Base-by-base conservation (phyloP, 2,113 vertebrate genomes). In the Erythrolamprus reginae region DNA sequence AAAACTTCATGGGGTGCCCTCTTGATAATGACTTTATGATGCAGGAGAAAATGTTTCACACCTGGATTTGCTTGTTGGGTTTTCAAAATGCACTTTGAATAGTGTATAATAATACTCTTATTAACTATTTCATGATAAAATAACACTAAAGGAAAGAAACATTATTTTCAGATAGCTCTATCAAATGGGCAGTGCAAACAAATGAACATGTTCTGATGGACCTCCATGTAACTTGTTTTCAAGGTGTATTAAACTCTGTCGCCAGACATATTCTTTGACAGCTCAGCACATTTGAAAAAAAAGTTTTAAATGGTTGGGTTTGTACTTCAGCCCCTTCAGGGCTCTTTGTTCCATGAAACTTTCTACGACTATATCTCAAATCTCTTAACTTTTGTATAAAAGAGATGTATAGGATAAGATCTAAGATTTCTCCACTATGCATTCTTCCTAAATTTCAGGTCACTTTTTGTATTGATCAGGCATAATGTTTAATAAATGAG, bases 381-480 rank as follows among this genome's bases (percentile, higher is more conserved):
- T 7, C 52, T 84, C 51, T n/a, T 86, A 70, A 65, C 70, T 47
- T 85, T 70, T 70, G 91, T 33, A 84, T 24, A 88, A 90, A 90
- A 85, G 77, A 10, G 38, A 89, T 85, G n/a, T 1, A 55, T 8
- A 89, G 26, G 33, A 24, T 90, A 17, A 6, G n/a, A 26, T 1
- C 88, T 3, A 48, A 88, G n/a, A 86, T 28, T 89, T 6, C 86
- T 21, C 15, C 10, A 77, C 84, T 50, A 26, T 33, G 13, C 38
- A 9, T 88, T 33, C 55, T 82, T 86, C 17, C 15, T 86, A 89
- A 92, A 87, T n/a, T 65, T 92, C 42, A 21, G 45, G 88, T 50
- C 84, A 0, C 87, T 94, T 87, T 90, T 65, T 92, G 87, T 12
- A 84, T 10, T 61, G 33, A 82, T 89, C 86, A 88, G 47, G 28